phyloP scores from a whole-genome alignment of 2,888 invertebrate species.

The Helleia helle region DNA sequence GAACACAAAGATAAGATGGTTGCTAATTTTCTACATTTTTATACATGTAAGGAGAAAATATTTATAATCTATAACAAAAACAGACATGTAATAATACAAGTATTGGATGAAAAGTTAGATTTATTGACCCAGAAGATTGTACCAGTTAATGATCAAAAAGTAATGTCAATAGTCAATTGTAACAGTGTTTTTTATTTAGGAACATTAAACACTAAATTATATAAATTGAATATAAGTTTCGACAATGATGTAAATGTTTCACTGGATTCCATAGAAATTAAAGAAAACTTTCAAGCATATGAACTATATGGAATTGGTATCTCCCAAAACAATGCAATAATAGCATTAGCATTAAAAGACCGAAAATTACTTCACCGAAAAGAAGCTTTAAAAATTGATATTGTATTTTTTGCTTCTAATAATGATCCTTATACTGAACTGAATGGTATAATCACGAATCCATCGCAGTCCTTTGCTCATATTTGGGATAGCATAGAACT shows the following conservation, averaged over 20 bases:
- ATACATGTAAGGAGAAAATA: constrained; percentile 27
- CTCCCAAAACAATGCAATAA: constrained; percentile 37
- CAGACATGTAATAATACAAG: constrained; percentile 43
- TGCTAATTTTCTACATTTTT: constrained; percentile 29
- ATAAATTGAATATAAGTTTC: constrained; percentile 30
- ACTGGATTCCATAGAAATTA: constrained; percentile 28
- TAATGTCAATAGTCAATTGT: constrained; percentile 33
- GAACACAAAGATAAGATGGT: constrained; percentile 46
- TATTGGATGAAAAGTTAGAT: constrained; percentile 33
- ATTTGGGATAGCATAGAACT: constrained; percentile 51
- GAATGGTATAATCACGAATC: constrained; percentile 37
- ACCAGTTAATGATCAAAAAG: constrained; percentile 49
- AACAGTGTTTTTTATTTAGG: constrained; percentile 30
- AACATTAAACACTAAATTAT: constrained; percentile 42
- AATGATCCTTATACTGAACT: constrained; percentile 21
- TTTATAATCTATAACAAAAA: constrained; percentile 46
- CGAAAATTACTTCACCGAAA: constrained; percentile 40
- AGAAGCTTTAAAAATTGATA: constrained; percentile 31
- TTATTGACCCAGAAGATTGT: constrained; percentile 34
- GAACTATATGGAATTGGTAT: constrained; percentile 37
- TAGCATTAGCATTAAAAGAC: constrained; percentile 33
- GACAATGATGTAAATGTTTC: constrained; percentile 24
- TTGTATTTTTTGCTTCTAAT: constrained; percentile 33
- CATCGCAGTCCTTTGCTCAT: constrained; percentile 34
- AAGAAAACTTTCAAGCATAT: constrained; percentile 32